Evolutionary conservation across 2,888 invertebrate species (phyloP).

Genomic region (Melolontha melolontha): DNA sequence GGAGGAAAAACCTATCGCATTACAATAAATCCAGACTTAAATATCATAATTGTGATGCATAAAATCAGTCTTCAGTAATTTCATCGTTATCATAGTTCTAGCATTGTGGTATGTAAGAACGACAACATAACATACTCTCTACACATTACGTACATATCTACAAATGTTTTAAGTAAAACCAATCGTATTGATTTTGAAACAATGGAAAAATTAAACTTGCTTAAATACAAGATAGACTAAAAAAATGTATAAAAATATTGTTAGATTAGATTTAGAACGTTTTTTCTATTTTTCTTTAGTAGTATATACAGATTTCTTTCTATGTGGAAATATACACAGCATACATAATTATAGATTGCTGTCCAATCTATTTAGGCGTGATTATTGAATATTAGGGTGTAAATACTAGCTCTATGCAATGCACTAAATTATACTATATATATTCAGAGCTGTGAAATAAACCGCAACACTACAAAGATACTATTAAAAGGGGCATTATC

Average conservation of each 20-base stretch:
- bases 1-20: background rate
- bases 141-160: slow-evolving; percentile 6
- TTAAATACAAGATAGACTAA: slow-evolving; percentile 17
- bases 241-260: slow-evolving; percentile 41
- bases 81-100: slow-evolving; percentile 27
- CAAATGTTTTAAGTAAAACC: slow-evolving; percentile 4
- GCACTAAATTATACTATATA: no score
- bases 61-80: slow-evolving; percentile 42
- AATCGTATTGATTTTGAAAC: background rate
- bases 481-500: no score
- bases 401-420: no score
- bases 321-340: slow-evolving; percentile 8
- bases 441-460: no score
- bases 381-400: no score
- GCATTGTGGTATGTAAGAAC: background rate
- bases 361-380: slow-evolving; percentile 16
- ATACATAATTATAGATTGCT: background rate
- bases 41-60: slow-evolving; percentile 38
- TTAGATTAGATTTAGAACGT: slow-evolving; percentile 32
- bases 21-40: slow-evolving; percentile 9
- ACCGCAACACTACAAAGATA: no score
- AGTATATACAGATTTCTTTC: no score
- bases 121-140: background rate
- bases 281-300: background rate
- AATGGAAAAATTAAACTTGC: slow-evolving; percentile 11